Percentiles rank a stretch among this genome's conserved stretches.
These are phyloP conservation scores for Enteromius unitaeniatus DNA, from an alignment of 2,797 vertebrate genomes.

Conservation along the genomic window DNA sequence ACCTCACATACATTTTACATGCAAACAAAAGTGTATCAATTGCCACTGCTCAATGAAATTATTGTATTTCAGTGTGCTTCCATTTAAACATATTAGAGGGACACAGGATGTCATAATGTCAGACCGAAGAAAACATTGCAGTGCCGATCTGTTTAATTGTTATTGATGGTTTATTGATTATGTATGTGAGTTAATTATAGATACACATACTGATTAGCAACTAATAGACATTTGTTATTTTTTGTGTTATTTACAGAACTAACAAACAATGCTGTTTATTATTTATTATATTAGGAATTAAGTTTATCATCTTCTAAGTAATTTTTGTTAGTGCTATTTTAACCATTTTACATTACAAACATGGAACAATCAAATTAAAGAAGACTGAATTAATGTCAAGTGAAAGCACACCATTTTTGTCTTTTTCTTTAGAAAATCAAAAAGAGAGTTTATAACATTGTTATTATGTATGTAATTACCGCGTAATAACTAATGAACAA, in stretches of 20 bases:
- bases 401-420: not conserved
- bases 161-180: not conserved
- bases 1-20: slow-evolving; percentile 10
- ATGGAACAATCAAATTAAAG: not conserved
- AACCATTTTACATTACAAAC: not conserved
- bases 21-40: slow-evolving; percentile 18
- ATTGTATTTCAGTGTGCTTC: not conserved
- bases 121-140: not conserved
- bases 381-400: not conserved
- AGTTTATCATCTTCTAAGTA: not conserved
- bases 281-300: not conserved
- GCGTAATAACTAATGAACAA: not conserved
- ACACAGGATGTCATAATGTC: not conserved
- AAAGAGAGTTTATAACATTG: not conserved
- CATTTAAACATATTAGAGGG: not conserved
- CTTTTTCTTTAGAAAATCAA: too few species aligned
- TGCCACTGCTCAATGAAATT: not conserved
- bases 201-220: not conserved
- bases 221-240: too few species aligned
- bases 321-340: not conserved
- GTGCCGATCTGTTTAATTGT: not conserved
- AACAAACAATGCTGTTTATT: too few species aligned
- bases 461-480: not conserved
- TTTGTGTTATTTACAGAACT: too few species aligned
- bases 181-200: not conserved